Base-by-base conservation (phyloP, 2,113 vertebrate genomes). In the Actenoides hombroni region DNA sequence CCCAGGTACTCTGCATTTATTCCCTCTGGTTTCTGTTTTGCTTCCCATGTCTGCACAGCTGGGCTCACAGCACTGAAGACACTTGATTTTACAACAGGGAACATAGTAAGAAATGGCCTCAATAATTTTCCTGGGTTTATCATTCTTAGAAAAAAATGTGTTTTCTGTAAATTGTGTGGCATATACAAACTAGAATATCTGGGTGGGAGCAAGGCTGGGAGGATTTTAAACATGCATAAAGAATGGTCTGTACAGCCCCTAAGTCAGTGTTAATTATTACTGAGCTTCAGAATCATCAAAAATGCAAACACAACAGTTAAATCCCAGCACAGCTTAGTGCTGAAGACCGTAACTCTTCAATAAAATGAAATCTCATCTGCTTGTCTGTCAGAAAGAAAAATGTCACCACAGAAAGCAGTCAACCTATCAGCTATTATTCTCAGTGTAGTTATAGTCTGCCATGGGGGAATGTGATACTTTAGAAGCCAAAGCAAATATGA, bases 351-450 rank as follows among this genome's bases (percentile, higher is more conserved):
- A 96, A 92, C 57, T 86, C 61, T 84, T 92, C 67, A 91, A n/a
- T 51, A 92, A 96, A 94, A 94, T 63, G 67, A 93, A 96, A 91
- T 79, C 57, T 88, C 70, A 88, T 92, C 83, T 70, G n/a, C 75
- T 92, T 94, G 59, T 95, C 83, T 94, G 70, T 92, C 92, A 93
- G 76, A 83, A 95, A 93, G 86, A 90, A 92, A 96, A 94, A 91
- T 80, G 44, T 48, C 86, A 89, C 76, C 59, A 83, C 74, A 79
- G 69, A 91, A 82, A 89, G 67, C 83, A 92, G 70, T n/a, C 77
- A 46, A 59, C 42, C 53, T 78, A 77, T 56, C 74, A 60, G 77
- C 77, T 91, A 26, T 84, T 92, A 76, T 40, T 86, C 44, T 91
- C 69, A 29, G 54, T 44, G 40, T 54, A 89, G 77, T 64, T 77